Evolutionary conservation across 2,113 vertebrate genomes (phyloP), one percentile per base, ranked within the genome.

Genomic region (Melanerpes formicivorus): DNA sequence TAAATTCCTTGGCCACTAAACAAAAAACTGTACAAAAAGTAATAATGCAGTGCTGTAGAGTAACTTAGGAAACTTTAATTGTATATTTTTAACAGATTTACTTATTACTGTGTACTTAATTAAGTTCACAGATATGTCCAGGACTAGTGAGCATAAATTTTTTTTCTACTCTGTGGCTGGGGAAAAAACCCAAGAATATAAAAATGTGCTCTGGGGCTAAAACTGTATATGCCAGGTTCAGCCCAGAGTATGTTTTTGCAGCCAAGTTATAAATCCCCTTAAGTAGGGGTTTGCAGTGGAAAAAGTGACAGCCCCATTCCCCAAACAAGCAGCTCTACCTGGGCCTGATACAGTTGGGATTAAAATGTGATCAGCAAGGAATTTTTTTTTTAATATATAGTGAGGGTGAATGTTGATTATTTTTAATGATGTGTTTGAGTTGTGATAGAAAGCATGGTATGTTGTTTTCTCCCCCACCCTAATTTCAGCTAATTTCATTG

Each of bases 191-290:
- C 71, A 90, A 64, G 89, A 91, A 95, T 96, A 96, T 90, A 95
- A 93, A 97, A 96, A 94, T 87, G 85, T 80, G 80, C 95, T 95
- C 85, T 34, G 18, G 93, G 94, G 88, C 96, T 95, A 91, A 92
- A 96, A 83, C 76, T 91, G 14, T 56, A 22, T 82, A 80, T 93
- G 92, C 95, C 96, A 95, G 88, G 65, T 96, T 95, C 95, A 96
- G 87, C 83, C 91, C 88, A 80, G 76, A 65, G 80, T 88, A 37
- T 87, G 88, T 95, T 93, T 96, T 96, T 96, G 94, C 93, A 97
- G 95, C 94, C 95, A 93, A 93, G 92, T 95, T 92, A 82, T 97
- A 97, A 97, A 97, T 96, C 93, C 93, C 90, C 77, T 78, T 92
- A 96, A 97, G 82, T 21, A 95, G 91, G 67, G 93, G 80, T 62